Evolutionary conservation across 2,888 invertebrate species (phyloP).

Genomic region (Lasioglossum pauxillum): DNA sequence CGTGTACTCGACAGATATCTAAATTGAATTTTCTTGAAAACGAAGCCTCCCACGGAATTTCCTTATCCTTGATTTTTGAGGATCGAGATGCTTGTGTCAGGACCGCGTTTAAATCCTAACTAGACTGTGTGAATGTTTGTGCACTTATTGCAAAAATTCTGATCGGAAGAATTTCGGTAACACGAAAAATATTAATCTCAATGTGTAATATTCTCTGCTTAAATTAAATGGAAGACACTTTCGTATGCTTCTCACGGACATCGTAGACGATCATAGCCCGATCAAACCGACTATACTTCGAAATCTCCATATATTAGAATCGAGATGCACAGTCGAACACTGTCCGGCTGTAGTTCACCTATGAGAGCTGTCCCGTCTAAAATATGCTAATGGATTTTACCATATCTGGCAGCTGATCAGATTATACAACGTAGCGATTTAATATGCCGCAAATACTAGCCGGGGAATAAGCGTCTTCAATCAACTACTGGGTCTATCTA

Average conservation of each 20-base stretch:
- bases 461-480: constrained; percentile 4
- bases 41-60: too few species aligned
- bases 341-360: not conserved
- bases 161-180: too few species aligned
- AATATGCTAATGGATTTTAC: constrained; percentile 32
- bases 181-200: too few species aligned
- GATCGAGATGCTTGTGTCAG: not conserved
- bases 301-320: constrained; percentile 12
- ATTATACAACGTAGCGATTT: constrained; percentile 15
- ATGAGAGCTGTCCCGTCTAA: not conserved
- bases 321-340: not conserved
- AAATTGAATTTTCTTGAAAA: too few species aligned
- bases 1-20: too few species aligned
- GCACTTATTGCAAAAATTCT: too few species aligned
- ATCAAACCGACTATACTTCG: not conserved
- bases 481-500: constrained; percentile 21
- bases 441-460: constrained; percentile 32
- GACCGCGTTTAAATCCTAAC: not conserved
- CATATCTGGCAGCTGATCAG: constrained; percentile 8
- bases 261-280: not conserved
- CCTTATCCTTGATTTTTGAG: too few species aligned
- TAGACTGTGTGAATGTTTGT: too few species aligned
- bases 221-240: not conserved
- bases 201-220: too few species aligned
- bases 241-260: not conserved